phyloP scores from a whole-genome alignment of 2,888 invertebrate species.

The Euplagia quadripunctaria region DNA sequence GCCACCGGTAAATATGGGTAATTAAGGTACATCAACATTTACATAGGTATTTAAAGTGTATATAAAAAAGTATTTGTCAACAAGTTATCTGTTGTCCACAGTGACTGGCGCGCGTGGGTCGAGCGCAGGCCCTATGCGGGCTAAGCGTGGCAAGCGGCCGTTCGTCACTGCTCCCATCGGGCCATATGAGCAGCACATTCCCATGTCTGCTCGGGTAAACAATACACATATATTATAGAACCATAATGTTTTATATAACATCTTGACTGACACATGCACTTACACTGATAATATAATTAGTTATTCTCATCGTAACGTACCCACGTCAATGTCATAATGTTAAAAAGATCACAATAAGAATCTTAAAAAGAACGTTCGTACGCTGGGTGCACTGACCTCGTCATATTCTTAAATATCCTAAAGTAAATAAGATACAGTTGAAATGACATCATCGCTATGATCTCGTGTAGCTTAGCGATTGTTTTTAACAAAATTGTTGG shows the following conservation, averaged over 20 bases:
- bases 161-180: neutral
- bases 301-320: conserved; percentile 23
- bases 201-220: conserved; percentile 47
- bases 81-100: conserved; percentile 38
- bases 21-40: neutral
- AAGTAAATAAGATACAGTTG: conserved; percentile 16
- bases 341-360: conserved; percentile 25
- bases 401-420: conserved; percentile 12
- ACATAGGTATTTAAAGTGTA: neutral
- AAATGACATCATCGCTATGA: conserved; percentile 21
- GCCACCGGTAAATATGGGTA: conserved; percentile 5
- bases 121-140: conserved; percentile 18
- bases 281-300: conserved; percentile 21
- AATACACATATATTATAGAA: conserved; percentile 33
- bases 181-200: conserved; percentile 26
- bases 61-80: neutral
- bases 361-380: conserved; percentile 30
- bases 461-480: conserved; percentile 10
- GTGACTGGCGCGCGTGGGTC: conserved; percentile 23
- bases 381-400: conserved; percentile 41
- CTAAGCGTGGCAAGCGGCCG: conserved; percentile 14
- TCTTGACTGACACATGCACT: conserved; percentile 30
- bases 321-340: conserved; percentile 20
- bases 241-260: conserved; percentile 26
- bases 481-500: neutral